Percentiles rank a stretch among this genome's conserved stretches.
Evolutionary conservation across 2,113 vertebrate genomes (phyloP).

Genomic region (Gavia stellata): DNA sequence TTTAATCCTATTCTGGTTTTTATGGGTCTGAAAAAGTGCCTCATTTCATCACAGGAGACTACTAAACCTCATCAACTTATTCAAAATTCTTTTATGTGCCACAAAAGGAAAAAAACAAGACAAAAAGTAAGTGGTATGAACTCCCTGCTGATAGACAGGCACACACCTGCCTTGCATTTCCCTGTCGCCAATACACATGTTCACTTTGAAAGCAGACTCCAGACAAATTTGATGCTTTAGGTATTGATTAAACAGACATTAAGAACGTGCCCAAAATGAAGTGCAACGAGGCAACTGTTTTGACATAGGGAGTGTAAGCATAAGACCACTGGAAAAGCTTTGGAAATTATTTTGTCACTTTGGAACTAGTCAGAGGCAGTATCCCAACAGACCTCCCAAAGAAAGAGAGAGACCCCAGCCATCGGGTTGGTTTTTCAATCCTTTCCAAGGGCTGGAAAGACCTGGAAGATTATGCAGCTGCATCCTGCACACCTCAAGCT

Average conservation of each 20-base stretch:
- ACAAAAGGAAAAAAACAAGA: not conserved
- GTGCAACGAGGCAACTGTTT: not conserved
- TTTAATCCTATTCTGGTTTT: not conserved
- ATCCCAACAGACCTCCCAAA: not conserved
- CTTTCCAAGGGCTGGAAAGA: not conserved
- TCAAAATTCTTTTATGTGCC: constrained; percentile 19
- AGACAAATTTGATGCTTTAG: not conserved
- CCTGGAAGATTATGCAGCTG: not conserved
- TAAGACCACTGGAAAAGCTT: not conserved
- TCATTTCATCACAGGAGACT: not conserved
- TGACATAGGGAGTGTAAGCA: not conserved
- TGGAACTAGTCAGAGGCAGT: not conserved
- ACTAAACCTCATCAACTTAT: constrained; percentile 24
- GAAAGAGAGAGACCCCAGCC: not conserved
- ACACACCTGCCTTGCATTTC: constrained; percentile 15
- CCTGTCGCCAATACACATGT: fast-evolving
- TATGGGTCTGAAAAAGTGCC: constrained; percentile 5
- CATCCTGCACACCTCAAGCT: not conserved
- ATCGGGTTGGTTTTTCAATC: fast-evolving
- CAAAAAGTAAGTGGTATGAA: not conserved
- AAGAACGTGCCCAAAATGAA: not conserved
- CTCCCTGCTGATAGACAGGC: not conserved
- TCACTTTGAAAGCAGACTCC: not conserved
- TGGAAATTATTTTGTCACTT: not conserved
- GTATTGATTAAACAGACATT: not conserved